phyloP scores from a whole-genome alignment of 2,113 vertebrate species.

The Bothrops jararaca region DNA sequence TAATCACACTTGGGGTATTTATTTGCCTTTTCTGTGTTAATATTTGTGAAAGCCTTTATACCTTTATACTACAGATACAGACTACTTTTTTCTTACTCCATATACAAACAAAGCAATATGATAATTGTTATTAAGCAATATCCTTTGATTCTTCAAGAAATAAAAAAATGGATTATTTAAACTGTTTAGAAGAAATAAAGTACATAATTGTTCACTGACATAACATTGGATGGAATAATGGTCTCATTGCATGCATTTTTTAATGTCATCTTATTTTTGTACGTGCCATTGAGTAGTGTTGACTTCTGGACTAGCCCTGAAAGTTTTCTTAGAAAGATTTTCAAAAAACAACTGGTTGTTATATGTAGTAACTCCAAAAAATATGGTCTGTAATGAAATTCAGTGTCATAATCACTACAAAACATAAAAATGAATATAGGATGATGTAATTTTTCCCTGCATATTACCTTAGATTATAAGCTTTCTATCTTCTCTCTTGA shows the following conservation, averaged over 20 bases:
- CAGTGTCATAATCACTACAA: neutral
- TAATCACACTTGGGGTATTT: neutral
- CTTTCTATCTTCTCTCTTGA: neutral
- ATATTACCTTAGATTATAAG: neutral
- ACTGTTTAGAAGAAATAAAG: neutral
- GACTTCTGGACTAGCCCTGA: neutral
- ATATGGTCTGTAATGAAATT: neutral
- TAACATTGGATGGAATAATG: neutral
- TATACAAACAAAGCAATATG: neutral
- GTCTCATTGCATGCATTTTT: neutral
- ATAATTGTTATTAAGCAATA: neutral
- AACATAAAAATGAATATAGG: neutral
- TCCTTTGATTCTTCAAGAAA: neutral
- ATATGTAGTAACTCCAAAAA: too few relatives aligned
- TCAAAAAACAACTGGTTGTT: neutral
- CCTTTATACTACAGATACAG: neutral
- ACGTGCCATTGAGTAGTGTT: neutral
- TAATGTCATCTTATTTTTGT: neutral
- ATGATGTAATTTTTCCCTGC: neutral
- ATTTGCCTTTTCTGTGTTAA: neutral
- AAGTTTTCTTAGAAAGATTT: neutral
- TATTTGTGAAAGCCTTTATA: neutral
- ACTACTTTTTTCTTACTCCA: neutral
- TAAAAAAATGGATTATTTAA: neutral
- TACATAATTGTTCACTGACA: neutral